These are phyloP conservation scores for Lerista edwardsae DNA, from an alignment of 2,797 vertebrate species.

Conservation along the genomic window DNA sequence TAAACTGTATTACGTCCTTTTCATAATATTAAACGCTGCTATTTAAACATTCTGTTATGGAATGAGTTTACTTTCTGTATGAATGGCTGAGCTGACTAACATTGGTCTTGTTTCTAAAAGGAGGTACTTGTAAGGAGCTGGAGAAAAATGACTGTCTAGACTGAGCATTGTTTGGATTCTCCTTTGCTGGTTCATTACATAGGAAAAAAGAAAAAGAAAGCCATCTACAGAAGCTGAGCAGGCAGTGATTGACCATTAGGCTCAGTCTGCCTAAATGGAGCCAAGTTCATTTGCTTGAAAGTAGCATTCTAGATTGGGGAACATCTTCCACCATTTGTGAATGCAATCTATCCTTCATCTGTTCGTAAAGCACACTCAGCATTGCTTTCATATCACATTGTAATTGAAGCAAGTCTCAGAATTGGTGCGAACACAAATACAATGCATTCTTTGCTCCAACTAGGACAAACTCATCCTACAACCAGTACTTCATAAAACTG, in stretches of 20 bases:
- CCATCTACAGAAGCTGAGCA: slow-evolving; percentile 34
- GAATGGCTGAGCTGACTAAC: neutral
- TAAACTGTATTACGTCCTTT: neutral
- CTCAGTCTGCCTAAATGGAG: slow-evolving; percentile 6
- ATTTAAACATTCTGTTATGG: slow-evolving; percentile 28
- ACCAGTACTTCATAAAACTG: slow-evolving; percentile 70
- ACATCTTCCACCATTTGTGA: slow-evolving; percentile 46
- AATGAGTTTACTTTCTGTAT: slow-evolving; percentile 29
- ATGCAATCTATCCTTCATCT: slow-evolving; percentile 75
- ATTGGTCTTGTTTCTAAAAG: slow-evolving; percentile 3
- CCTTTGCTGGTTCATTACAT: slow-evolving; percentile 31
- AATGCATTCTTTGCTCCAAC: slow-evolving; percentile 41
- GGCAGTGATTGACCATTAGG: slow-evolving; percentile 45
- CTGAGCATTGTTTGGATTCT: slow-evolving; percentile 17
- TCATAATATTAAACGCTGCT: neutral
- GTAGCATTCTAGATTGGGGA: slow-evolving; percentile 35
- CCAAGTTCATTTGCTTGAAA: slow-evolving; percentile 14
- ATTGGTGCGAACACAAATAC: slow-evolving; percentile 56
- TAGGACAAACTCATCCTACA: slow-evolving; percentile 47
- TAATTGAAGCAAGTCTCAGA: slow-evolving; percentile 68
- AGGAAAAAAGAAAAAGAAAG: slow-evolving; percentile 9
- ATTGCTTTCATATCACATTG: slow-evolving; percentile 64
- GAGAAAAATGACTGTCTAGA: neutral
- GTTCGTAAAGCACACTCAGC: slow-evolving; percentile 69
- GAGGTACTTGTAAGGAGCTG: neutral